phyloP scores from a whole-genome alignment of 2,113 vertebrate genomes.

The Miniopterus natalensis region DNA sequence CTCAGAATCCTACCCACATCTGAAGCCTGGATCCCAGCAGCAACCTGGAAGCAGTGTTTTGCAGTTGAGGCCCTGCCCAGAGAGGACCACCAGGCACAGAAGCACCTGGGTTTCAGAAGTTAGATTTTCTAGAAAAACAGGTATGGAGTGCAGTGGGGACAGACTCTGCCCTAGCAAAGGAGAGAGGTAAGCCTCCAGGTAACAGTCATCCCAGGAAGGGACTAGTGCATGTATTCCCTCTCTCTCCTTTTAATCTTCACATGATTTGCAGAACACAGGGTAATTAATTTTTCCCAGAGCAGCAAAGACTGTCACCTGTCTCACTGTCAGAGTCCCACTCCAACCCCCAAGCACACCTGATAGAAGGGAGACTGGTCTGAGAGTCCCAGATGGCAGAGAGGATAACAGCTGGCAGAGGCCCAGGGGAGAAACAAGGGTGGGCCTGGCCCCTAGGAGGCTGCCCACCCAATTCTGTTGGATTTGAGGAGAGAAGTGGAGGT shows the following conservation, averaged over 20 bases:
- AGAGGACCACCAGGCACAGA: not conserved
- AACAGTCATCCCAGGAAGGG: not conserved
- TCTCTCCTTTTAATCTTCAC: conserved; percentile 59
- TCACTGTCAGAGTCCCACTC: not conserved
- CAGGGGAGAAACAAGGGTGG: not conserved
- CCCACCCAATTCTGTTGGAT: not conserved
- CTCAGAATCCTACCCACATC: not conserved
- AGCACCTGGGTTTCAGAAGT: not conserved
- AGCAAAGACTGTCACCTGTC: not conserved
- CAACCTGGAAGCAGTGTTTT: not conserved
- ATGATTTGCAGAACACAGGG: conserved; percentile 18
- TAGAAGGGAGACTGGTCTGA: not conserved
- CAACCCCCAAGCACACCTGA: conserved; percentile 12
- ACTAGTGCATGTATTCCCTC: not conserved
- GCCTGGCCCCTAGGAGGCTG: conserved; percentile 22
- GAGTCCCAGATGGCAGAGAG: conserved; percentile 57
- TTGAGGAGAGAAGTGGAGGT: not conserved
- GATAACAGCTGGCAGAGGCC: conserved; percentile 66
- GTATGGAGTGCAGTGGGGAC: not conserved
- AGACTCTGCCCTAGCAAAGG: not conserved
- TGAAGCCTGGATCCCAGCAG: not conserved
- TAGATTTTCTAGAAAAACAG: conserved; percentile 32
- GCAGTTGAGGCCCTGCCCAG: too few relatives aligned
- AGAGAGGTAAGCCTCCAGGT: not conserved
- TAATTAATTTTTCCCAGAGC: conserved; percentile 64